Conservation (phyloP, 2,113 vertebrate species). For the Cryptomyrus ogoouensis region DNA sequence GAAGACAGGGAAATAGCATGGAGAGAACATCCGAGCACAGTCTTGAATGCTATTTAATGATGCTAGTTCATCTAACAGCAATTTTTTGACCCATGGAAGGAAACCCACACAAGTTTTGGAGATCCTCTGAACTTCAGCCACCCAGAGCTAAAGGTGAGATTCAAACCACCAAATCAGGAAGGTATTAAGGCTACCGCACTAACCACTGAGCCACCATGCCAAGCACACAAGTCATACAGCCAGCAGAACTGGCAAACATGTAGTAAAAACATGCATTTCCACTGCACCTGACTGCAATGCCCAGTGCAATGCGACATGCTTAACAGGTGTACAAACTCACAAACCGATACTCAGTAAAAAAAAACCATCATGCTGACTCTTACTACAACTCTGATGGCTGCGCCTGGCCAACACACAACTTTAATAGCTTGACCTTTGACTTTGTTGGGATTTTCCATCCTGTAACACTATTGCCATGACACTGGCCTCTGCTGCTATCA, state of each 20-base stretch:
- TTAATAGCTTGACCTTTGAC: not conserved
- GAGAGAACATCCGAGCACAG: not conserved
- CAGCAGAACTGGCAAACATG: not conserved
- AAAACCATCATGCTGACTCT: not conserved
- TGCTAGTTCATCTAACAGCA: not conserved
- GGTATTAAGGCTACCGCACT: not conserved
- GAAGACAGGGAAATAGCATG: not conserved
- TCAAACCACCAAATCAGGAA: not conserved
- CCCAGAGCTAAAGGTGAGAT: not conserved
- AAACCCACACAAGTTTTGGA: not conserved
- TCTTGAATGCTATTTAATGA: not conserved
- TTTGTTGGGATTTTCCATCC: not conserved
- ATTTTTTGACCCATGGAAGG: not conserved
- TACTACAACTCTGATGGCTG: not conserved
- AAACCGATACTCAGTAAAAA: not conserved
- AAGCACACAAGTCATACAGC: not conserved
- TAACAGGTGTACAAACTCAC: not conserved
- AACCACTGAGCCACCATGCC: not conserved
- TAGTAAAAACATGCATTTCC: not conserved
- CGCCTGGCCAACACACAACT: not conserved
- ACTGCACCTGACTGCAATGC: not conserved
- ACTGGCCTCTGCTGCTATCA: not conserved
- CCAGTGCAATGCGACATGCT: not conserved
- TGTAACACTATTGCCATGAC: not conserved
- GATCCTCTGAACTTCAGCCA: not conserved